Conservation (phyloP, 2,888 invertebrate genomes). For the Chelonus formosanus region DNA sequence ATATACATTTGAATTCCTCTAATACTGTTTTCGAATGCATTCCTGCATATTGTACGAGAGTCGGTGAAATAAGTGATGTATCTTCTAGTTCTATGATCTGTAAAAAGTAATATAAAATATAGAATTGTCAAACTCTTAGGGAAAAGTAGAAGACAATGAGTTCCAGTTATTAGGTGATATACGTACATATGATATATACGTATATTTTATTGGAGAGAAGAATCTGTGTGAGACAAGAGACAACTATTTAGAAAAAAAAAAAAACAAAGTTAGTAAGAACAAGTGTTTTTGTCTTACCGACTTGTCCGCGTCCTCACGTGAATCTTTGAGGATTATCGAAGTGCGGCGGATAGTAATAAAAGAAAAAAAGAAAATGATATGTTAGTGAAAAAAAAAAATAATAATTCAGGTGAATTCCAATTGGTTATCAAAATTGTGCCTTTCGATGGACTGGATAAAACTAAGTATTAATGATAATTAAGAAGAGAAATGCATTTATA, state of each 20-base stretch:
- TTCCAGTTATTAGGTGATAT: too few relatives aligned
- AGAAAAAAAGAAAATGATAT: neutral
- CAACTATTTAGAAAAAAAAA: neutral
- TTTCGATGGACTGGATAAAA: conserved; percentile 57
- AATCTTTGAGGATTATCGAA: neutral
- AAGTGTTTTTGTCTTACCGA: neutral
- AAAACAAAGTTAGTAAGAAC: conserved; percentile 8
- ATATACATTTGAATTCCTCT: too few relatives aligned
- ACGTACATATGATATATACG: too few relatives aligned
- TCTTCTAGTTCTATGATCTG: too few relatives aligned
- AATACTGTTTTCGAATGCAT: too few relatives aligned
- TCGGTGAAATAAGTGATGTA: too few relatives aligned
- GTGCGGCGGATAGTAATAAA: neutral
- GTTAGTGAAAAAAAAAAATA: conserved; percentile 18
- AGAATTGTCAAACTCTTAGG: too few relatives aligned
- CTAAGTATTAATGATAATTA: conserved; percentile 54
- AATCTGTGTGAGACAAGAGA: neutral
- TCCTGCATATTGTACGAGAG: too few relatives aligned
- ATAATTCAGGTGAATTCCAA: conserved; percentile 38
- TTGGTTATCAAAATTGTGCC: conserved; percentile 62
- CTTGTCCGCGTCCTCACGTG: conserved; percentile 23
- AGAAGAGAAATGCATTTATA: conserved; percentile 39
- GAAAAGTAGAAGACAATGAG: too few relatives aligned
- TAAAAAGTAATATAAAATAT: too few relatives aligned
- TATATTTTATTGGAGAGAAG: neutral